Conservation (phyloP, 1,140 invertebrate species). For the Galendromus occidentalis region DNA sequence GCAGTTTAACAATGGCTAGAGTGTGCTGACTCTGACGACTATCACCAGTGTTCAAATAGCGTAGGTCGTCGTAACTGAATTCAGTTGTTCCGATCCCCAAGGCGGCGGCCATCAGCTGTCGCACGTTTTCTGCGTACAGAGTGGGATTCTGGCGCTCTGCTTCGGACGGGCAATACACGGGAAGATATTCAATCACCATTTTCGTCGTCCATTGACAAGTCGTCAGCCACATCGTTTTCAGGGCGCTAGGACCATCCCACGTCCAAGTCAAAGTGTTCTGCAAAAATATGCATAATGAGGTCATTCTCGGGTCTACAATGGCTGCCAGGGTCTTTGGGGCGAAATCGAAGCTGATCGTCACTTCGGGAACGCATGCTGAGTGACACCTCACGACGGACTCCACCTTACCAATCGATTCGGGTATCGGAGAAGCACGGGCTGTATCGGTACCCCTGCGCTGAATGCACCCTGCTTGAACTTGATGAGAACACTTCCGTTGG, state of each 20-base stretch:
- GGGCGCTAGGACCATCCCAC: slow-evolving; percentile 79
- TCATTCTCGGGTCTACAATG: neutral
- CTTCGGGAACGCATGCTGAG: no score
- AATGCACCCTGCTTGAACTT: slow-evolving; percentile 73
- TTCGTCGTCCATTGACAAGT: slow-evolving; percentile 69
- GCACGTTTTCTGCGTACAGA: slow-evolving; percentile 72
- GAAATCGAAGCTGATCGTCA: no score
- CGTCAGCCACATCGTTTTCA: slow-evolving; percentile 69
- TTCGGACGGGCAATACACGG: slow-evolving; percentile 67
- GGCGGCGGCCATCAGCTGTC: slow-evolving; percentile 53
- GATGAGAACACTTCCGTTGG: slow-evolving; percentile 74
- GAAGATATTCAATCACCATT: slow-evolving; percentile 81
- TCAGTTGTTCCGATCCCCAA: neutral
- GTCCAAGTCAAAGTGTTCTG: slow-evolving; percentile 85
- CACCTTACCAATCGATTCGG: slow-evolving; percentile 48
- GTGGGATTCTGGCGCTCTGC: slow-evolving; percentile 68
- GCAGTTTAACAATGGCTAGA: slow-evolving; percentile 1
- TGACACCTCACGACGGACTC: no score
- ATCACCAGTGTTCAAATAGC: neutral
- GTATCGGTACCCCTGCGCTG: slow-evolving; percentile 78
- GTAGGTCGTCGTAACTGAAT: slow-evolving; percentile 10
- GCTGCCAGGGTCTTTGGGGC: neutral
- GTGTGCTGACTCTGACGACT: neutral
- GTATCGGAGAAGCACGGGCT: slow-evolving; percentile 77
- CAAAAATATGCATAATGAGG: slow-evolving; percentile 16